phyloP scores from a whole-genome alignment of 2,888 invertebrate species.

The Sarcophaga variegata region DNA sequence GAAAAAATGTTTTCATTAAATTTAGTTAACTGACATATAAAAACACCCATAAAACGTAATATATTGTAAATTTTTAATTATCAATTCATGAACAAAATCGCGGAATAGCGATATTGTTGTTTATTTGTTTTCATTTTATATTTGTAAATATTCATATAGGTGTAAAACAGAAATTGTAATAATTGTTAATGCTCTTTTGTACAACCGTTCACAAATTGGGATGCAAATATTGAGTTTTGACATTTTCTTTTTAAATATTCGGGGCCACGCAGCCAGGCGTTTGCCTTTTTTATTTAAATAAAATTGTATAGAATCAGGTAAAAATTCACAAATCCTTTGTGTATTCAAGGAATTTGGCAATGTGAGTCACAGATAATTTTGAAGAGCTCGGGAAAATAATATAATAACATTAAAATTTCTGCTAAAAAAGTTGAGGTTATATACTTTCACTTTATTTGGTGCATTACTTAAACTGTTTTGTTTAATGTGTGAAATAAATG shows the following conservation, averaged over 20 bases:
- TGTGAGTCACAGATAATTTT: background rate
- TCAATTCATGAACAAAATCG: background rate
- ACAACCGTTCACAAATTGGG: background rate
- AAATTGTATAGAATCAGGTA: slow-evolving; percentile 56
- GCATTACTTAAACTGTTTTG: background rate
- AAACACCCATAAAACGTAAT: too few relatives aligned
- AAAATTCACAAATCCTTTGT: slow-evolving; percentile 3
- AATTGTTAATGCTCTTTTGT: background rate
- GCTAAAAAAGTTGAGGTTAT: slow-evolving; percentile 61
- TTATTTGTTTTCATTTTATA: slow-evolving; percentile 23
- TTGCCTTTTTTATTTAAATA: slow-evolving; percentile 72
- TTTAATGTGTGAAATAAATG: background rate
- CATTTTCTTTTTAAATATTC: slow-evolving; percentile 78
- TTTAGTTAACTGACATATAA: background rate
- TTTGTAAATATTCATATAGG: slow-evolving; percentile 41
- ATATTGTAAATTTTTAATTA: too few relatives aligned
- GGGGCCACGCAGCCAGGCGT: slow-evolving; percentile 81
- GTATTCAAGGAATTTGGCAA: background rate
- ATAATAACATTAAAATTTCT: background rate
- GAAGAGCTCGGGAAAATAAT: background rate
- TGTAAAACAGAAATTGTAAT: background rate
- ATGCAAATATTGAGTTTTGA: slow-evolving; percentile 59
- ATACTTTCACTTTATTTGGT: slow-evolving; percentile 38
- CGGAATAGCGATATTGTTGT: background rate
- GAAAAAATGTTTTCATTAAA: background rate